Conservation (phyloP, 2,888 invertebrate species). For the Serrognathus titanus region DNA sequence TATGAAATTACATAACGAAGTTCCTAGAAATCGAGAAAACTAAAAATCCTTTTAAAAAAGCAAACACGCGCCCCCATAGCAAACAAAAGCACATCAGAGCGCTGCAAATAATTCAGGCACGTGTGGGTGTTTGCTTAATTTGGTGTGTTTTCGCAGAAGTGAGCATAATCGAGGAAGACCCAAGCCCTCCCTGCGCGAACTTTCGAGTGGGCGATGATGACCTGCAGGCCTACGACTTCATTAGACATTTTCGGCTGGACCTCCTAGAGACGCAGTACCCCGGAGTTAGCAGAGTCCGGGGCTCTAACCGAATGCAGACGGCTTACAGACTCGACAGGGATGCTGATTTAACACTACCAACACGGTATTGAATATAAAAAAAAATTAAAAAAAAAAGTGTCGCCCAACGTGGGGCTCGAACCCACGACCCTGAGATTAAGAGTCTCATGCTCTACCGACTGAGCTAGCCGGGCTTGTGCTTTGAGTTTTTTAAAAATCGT, state of each 20-base stretch:
- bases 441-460: slow-evolving; percentile 53
- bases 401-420: slow-evolving; percentile 64
- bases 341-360: slow-evolving; percentile 69
- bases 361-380: slow-evolving; percentile 54
- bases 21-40: too few relatives aligned
- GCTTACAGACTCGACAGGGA: slow-evolving; percentile 74
- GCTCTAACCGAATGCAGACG: slow-evolving; percentile 73
- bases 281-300: slow-evolving; percentile 68
- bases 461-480: slow-evolving; percentile 37
- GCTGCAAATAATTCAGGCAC: too few relatives aligned
- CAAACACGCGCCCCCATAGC: too few relatives aligned
- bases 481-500: background rate
- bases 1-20: too few relatives aligned
- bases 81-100: too few relatives aligned
- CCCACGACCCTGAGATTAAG: slow-evolving; percentile 65
- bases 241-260: slow-evolving; percentile 72
- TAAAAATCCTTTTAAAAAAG: too few relatives aligned
- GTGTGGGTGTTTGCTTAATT: too few relatives aligned
- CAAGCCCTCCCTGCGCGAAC: slow-evolving; percentile 52
- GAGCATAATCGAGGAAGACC: slow-evolving; percentile 32
- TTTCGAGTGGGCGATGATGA: slow-evolving; percentile 72
- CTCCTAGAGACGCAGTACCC: slow-evolving; percentile 57
- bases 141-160: slow-evolving; percentile 20
- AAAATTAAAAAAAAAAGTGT: slow-evolving; percentile 4
- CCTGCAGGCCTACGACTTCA: slow-evolving; percentile 77